Evolutionary conservation across 2,797 vertebrate species (phyloP), one percentile per base, ranked within the genome.

Genomic region (Erpetoichthys calabaricus): DNA sequence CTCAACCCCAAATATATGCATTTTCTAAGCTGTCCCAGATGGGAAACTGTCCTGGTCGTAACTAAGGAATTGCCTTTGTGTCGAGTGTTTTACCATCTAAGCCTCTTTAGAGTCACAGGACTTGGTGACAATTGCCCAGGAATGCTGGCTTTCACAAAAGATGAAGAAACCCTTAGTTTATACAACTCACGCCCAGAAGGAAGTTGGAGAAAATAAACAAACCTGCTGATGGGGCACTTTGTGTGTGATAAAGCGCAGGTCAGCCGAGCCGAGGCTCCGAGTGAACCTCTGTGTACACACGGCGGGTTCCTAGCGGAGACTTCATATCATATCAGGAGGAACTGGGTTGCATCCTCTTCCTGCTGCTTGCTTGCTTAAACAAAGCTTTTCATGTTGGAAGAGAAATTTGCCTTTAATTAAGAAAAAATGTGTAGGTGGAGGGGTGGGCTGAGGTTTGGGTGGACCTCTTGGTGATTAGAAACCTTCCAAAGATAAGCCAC

Each of bases 271-370:
- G 68, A 69, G 73, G 78, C 79, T 78, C 65, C 75, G 62, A 73
- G 67, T 79, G 72, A 76, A 73, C 82, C 66, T 66, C 84, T 88
- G 58, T 73, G 74, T 75, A 68, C 73, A 82, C 78, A 74, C 63
- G 71, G 69, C 67, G 72, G 73, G 71, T 67, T 80, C 71, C 70
- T 78, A 60, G 63, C 74, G 78, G 68, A 70, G 67, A 55, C 67
- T 78, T 78, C 62, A 57, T 57, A 64, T 78, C 75, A 47, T 90
- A 89, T 90, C 89, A 83, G 75, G 80, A 89, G 86, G 86, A 90
- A 91, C 82, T 76, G 63, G 81, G 68, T 76, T 81, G 75, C 75
- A 87, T 89, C 88, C 85, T 84, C 80, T 90, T 91, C 87, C 88
- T 88, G 84, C 73, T 78, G 80, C 75, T 81, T 49, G 51, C 45